phyloP scores from a whole-genome alignment of 1,140 invertebrate genomes.

The Mesaphorura yosii region DNA sequence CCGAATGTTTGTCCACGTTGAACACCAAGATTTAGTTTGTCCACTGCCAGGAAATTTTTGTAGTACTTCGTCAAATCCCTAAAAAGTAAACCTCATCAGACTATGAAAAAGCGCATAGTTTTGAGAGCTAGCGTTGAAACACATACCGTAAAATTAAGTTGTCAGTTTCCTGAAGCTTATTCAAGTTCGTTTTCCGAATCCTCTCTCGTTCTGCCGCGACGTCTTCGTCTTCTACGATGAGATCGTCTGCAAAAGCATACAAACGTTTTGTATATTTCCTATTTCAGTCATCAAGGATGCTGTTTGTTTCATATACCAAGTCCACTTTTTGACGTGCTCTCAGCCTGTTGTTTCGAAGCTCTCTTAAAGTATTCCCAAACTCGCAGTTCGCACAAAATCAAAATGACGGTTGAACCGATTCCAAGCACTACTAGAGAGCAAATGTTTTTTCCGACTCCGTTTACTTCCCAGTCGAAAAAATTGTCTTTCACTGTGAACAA shows the following conservation, averaged over 20 bases:
- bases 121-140: neutral
- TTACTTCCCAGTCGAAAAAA: conserved; percentile 38
- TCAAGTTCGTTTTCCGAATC: neutral
- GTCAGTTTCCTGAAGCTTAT: conserved; percentile 1
- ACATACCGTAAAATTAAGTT: conserved; percentile 13
- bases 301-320: neutral
- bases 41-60: conserved; percentile 34
- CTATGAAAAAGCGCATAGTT: neutral
- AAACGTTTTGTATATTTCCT: neutral
- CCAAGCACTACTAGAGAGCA: conserved; percentile 41
- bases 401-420: conserved; percentile 38
- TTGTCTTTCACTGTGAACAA: conserved; percentile 34
- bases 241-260: neutral
- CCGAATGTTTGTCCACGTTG: conserved; percentile 13
- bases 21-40: conserved; percentile 10
- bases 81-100: conserved; percentile 15
- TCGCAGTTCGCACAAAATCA: conserved; percentile 41
- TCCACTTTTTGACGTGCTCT: neutral
- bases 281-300: neutral
- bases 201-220: neutral
- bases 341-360: neutral
- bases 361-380: neutral
- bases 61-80: conserved; percentile 13
- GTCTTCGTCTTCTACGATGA: conserved; percentile 6
- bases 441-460: conserved; percentile 47